Conservation (phyloP, 2,113 vertebrate species). For the Megaleporinus macrocephalus region DNA sequence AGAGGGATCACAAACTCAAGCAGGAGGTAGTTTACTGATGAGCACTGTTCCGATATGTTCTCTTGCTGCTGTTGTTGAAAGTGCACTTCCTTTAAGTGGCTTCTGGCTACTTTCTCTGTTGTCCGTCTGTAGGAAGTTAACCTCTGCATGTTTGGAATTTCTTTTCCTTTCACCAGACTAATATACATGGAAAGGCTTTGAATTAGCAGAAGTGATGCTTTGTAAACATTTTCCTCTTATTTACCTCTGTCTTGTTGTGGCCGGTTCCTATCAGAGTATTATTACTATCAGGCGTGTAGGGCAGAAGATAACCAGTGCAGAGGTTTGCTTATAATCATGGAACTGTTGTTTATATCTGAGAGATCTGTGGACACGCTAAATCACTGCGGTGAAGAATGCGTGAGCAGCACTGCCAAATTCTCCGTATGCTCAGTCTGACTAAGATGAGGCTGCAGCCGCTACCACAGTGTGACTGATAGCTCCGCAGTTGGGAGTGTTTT, state of each 20-base stretch:
- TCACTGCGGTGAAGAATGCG: background rate
- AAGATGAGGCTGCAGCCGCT: background rate
- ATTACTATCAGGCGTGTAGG: background rate
- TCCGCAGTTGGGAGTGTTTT: background rate
- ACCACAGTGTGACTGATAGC: background rate
- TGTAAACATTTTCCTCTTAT: background rate
- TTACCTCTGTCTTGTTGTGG: background rate
- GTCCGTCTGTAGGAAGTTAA: background rate
- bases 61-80: background rate
- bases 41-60: background rate
- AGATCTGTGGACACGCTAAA: background rate
- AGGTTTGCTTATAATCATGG: background rate
- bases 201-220: no score
- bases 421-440: background rate
- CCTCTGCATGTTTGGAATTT: background rate
- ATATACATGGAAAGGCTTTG: background rate
- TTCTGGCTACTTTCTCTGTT: background rate
- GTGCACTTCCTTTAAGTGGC: no score
- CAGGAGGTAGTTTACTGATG: background rate
- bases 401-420: background rate
- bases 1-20: background rate
- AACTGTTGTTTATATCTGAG: background rate
- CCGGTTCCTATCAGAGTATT: background rate
- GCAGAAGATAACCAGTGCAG: background rate
- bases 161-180: background rate